These are phyloP conservation scores for Beroe ovata DNA, from an alignment of 37 sponge, comb jelly and placozoan genomes.

Conservation along the genomic window DNA sequence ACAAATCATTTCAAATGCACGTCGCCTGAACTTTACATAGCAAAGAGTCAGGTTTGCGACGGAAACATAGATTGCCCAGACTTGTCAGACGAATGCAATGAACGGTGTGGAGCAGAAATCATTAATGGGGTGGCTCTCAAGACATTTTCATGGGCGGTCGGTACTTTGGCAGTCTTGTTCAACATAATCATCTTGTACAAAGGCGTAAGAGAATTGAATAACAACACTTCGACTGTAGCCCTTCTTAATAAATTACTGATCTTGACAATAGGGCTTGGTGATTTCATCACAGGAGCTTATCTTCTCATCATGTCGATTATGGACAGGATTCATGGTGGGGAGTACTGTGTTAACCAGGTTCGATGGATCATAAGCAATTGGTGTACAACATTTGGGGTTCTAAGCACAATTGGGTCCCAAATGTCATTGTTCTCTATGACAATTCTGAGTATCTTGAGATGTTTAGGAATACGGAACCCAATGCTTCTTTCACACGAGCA, in stretches of 20 bases:
- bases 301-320: not conserved
- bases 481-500: not conserved
- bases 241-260: not conserved
- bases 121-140: not conserved
- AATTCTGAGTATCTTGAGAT: constrained; percentile 2
- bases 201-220: not conserved
- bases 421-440: constrained; percentile 26
- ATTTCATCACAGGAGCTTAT: constrained; percentile 19
- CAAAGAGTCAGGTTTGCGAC: not conserved
- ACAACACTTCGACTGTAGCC: not conserved
- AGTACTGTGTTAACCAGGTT: not conserved
- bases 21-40: not conserved
- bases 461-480: not conserved
- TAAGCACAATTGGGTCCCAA: constrained; percentile 3
- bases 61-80: constrained; percentile 29
- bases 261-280: constrained; percentile 4
- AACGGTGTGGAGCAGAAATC: not conserved
- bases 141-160: not conserved
- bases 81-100: constrained; percentile 44
- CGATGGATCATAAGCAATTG: not conserved
- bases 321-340: not conserved
- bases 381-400: not conserved
- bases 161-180: not conserved
- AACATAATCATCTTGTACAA: not conserved
- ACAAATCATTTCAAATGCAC: constrained; percentile 9